phyloP scores from a whole-genome alignment of 1,140 invertebrate genomes.

The Pachypeltis micranthus region DNA sequence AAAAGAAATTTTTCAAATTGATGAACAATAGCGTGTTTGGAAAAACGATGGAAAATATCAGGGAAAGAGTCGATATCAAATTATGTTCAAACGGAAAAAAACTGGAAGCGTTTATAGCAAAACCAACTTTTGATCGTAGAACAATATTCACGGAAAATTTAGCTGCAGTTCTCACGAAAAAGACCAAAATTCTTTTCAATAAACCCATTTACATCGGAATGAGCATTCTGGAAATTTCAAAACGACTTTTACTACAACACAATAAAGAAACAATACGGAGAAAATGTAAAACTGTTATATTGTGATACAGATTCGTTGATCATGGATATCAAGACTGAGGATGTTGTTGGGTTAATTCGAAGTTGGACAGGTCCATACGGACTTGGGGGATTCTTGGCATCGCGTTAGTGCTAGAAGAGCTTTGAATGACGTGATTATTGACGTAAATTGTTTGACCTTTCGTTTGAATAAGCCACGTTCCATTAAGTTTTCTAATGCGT shows the following conservation, averaged over 20 bases:
- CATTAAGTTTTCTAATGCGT: too few relatives aligned
- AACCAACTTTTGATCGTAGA: conserved; percentile 18
- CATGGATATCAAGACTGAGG: conserved; percentile 27
- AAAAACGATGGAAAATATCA: too few relatives aligned
- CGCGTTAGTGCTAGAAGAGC: too few relatives aligned
- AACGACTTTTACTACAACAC: conserved; percentile 26
- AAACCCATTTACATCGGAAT: too few relatives aligned
- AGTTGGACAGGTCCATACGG: too few relatives aligned
- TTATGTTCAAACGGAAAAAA: conserved; percentile 27
- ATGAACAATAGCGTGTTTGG: conserved; percentile 34
- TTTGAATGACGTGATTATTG: too few relatives aligned
- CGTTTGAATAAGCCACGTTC: too few relatives aligned
- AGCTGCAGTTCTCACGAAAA: conserved; percentile 11
- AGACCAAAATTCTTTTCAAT: conserved; percentile 14
- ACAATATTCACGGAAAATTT: too few relatives aligned
- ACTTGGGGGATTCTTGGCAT: too few relatives aligned
- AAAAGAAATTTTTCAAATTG: conserved; percentile 34
- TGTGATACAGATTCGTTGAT: conserved; percentile 35
- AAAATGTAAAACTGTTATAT: conserved; percentile 31
- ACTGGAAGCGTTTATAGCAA: conserved; percentile 23
- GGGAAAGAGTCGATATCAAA: conserved; percentile 25
- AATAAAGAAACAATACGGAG: too few relatives aligned
- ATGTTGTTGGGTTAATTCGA: too few relatives aligned
- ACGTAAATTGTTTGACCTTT: too few relatives aligned
- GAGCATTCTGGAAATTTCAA: conserved; percentile 22